Evolutionary conservation across 1,140 invertebrate genomes (phyloP).

Genomic region (Hestina assimilis): DNA sequence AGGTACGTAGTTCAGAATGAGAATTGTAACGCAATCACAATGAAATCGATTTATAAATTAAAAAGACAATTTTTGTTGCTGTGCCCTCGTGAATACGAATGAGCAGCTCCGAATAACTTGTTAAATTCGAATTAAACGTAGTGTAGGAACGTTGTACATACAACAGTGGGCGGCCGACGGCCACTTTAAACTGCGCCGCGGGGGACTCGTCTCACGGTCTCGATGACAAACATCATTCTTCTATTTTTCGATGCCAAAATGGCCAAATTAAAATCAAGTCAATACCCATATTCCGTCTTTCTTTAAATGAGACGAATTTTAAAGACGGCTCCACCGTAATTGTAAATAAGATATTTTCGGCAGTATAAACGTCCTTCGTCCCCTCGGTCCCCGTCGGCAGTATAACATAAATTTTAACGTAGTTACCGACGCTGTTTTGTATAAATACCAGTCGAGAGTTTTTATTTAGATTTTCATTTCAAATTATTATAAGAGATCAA

Average conservation of each 20-base stretch:
- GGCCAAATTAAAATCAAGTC: too few relatives aligned
- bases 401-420: not conserved
- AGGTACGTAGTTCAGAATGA: too few relatives aligned
- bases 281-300: too few relatives aligned
- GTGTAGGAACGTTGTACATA: constrained; percentile 2
- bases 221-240: too few relatives aligned
- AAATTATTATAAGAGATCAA: not conserved
- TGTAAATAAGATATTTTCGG: too few relatives aligned
- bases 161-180: constrained; percentile 5
- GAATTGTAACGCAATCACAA: too few relatives aligned
- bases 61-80: too few relatives aligned
- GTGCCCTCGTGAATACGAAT: not conserved
- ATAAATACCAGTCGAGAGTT: not conserved
- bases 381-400: not conserved
- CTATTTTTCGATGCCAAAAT: too few relatives aligned
- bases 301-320: too few relatives aligned
- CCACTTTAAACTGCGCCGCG: constrained; percentile 16
- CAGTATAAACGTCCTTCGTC: too few relatives aligned
- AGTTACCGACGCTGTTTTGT: not conserved
- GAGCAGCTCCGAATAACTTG: not conserved
- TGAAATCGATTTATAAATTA: not conserved
- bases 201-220: too few relatives aligned
- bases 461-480: not conserved
- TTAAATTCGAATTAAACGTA: not conserved
- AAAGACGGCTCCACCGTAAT: too few relatives aligned